Base-by-base conservation (phyloP, 92 coral and sea anemone species). In the Nematostella vectensis region DNA sequence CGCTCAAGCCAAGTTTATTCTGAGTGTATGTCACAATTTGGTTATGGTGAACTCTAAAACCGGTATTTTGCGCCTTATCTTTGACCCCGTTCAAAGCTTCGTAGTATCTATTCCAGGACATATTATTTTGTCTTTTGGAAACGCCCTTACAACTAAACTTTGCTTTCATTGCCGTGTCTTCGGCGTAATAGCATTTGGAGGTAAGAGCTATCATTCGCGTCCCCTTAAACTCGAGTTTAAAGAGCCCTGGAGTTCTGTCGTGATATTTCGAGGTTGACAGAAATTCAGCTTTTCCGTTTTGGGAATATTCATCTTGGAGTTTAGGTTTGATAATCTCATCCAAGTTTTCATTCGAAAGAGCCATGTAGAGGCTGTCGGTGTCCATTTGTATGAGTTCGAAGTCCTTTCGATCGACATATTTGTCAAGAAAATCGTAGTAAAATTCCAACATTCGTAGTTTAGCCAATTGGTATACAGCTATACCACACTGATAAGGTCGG, bases 91-190 rank as follows among this genome's bases (percentile, higher is more conserved):
- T 17, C 15, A 55, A 40, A 40, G 29, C 65, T 40, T 59, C 29
- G 13, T 59, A 19, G 29, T 40, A 59, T 27, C 65, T 59, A 61
- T 21, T 52, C 67, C 74, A 68, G 12, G 57, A 15, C 47, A 69
- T n/a, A 23, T 69, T 37, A 31, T 69, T 69, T 2, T 69, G 55
- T 40, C 59, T 58, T 50, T 68, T 47, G 9, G 67, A 59, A 18
- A 68, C 24, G 2, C 67, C 75, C 28, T 68, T 68, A 25, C 50
- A 44, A 13, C 61, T 25, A 47, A 16, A 22, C 47, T 25, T 48
- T 40, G 26, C 48, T 43, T 38, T 27, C 31, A 28, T 33, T 22
- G 37, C 56, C 44, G 31, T 27, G 37, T 13, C 22, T 13, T 39
- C 47, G 13, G 39, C 51, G 38, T 29, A 66, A 27, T 68, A 68